These are phyloP conservation scores for Sebastes taczanowskii DNA, from an alignment of 2,797 vertebrate genomes.

Conservation along the genomic window DNA sequence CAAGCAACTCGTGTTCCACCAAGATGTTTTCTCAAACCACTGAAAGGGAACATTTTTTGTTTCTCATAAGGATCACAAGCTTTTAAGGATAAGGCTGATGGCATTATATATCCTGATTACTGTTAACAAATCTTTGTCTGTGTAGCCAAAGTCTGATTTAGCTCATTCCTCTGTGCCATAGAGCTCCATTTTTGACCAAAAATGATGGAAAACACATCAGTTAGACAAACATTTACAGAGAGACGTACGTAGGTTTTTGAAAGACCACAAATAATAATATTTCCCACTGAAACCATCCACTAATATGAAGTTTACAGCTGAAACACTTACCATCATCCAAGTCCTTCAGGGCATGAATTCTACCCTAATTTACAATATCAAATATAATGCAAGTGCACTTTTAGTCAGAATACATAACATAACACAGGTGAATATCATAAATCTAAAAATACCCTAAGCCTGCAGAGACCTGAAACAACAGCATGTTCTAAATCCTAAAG, in stretches of 20 bases:
- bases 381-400: not conserved
- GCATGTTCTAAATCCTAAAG: constrained; percentile 60
- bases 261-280: not conserved
- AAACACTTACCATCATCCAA: not conserved
- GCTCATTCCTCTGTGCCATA: not conserved
- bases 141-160: not conserved
- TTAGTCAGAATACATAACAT: not conserved
- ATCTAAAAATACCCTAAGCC: constrained; percentile 56
- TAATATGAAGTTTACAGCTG: too few relatives aligned
- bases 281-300: not conserved
- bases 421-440: constrained; percentile 46
- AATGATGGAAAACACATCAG: not conserved
- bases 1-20: constrained; percentile 10
- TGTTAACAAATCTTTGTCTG: too few relatives aligned
- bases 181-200: not conserved
- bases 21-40: constrained; percentile 72
- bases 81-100: not conserved
- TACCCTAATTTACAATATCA: not conserved
- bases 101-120: not conserved
- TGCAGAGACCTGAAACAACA: constrained; percentile 42
- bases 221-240: not conserved
- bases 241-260: not conserved
- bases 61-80: not conserved
- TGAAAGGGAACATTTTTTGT: constrained; percentile 41
- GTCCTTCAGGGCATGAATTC: not conserved